Evolutionary conservation across 2,113 vertebrate species (phyloP), one percentile per base, ranked within the genome.

Genomic region (Gulo gulo): DNA sequence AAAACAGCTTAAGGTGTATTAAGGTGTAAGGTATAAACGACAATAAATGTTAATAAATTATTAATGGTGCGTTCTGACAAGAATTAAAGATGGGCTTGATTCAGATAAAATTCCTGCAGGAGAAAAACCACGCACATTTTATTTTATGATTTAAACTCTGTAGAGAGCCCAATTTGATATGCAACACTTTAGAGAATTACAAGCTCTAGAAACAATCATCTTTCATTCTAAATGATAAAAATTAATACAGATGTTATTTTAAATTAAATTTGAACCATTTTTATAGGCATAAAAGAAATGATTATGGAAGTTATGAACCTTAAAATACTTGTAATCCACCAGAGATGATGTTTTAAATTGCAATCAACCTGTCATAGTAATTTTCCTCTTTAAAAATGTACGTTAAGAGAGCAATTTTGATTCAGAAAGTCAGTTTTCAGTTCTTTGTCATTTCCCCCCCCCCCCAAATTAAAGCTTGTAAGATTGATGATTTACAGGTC

Each of bases 191-290:
- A 96, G 42, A 96, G 94, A 95, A 98, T 47, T 57, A 34, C 1
- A 79, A 91, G 45, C 86, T 94, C 89, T 79, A 94, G 90, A 83
- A 97, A 97, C 47, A 88, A 97, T 73, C 81, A 95, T 67, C 14
- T 59, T 61, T 90, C 86, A 52, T 95, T 91, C 80, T 93, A 84
- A 96, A 84, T 14, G 2, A 96, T 65, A 88, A 26, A 95, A 97
- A 98, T 97, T 97, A 98, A 98, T 98, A 96, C 88, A 98, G 92
- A 94, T 97, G 87, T 87, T 78, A 97, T 95, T 96, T 96, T 88
- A 96, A 65, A 97, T 97, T 92, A 88, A 45, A 65, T 50, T 52
- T 39, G 16, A 97, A 83, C 63, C n/a, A 69, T 85, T 97, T 96
- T 91, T 86, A 69, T 52, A 80, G 76, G 31, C 85, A 84, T 84